phyloP scores from a whole-genome alignment of 2,797 vertebrate species.

The Smutsia temminckii region DNA sequence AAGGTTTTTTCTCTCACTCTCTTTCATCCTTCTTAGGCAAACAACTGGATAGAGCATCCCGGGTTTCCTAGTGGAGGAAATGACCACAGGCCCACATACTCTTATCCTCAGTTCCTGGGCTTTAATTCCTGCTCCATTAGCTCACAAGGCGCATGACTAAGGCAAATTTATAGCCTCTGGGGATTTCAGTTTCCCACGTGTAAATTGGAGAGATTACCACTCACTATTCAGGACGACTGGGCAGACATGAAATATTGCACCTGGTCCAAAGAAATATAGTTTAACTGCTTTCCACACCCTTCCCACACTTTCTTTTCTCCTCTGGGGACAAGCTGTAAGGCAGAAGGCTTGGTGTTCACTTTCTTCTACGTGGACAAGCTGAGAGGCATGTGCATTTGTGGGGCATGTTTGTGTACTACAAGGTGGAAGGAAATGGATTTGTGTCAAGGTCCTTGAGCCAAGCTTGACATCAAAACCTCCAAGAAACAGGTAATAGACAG shows the following conservation, averaged over 20 bases:
- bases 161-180: not conserved
- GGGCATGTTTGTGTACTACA: accelerated
- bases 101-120: not conserved
- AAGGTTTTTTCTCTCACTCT: not conserved
- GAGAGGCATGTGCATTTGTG: accelerated
- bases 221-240: not conserved
- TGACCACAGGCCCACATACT: accelerated
- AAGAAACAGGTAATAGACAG: not conserved
- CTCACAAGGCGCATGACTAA: accelerated
- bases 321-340: not conserved
- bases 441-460: not conserved
- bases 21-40: not conserved
- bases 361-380: accelerated
- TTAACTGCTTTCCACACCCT: not conserved
- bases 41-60: not conserved
- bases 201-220: accelerated
- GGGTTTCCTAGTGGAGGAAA: not conserved
- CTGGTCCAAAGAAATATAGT: not conserved
- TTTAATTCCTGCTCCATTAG: not conserved
- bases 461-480: not conserved
- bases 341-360: not conserved
- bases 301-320: not conserved
- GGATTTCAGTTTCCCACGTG: not conserved
- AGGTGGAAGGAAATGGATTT: not conserved
- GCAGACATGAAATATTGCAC: not conserved